phyloP scores from a whole-genome alignment of 2,888 invertebrate species.

The Sinhomidia bicolor region DNA sequence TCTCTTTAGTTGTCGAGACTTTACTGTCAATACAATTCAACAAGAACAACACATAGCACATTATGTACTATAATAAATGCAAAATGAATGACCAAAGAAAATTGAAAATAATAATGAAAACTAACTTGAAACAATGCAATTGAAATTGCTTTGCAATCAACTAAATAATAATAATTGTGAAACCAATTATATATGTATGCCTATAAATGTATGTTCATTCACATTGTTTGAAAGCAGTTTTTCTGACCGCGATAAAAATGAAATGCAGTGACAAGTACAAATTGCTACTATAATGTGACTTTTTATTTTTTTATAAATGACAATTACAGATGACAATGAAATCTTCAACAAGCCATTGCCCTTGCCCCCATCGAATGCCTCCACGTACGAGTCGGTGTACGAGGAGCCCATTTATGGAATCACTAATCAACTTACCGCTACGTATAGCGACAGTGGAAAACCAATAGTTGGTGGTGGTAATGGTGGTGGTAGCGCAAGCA shows the following conservation, averaged over 20 bases:
- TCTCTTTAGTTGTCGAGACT: conserved; percentile 38
- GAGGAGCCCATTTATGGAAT: conserved; percentile 79
- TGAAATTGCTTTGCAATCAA: conserved; percentile 9
- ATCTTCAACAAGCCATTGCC: conserved; percentile 74
- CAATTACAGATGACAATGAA: conserved; percentile 74
- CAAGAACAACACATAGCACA: neutral
- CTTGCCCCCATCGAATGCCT: conserved; percentile 71
- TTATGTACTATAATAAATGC: neutral
- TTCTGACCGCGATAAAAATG: neutral
- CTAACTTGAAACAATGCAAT: conserved; percentile 32
- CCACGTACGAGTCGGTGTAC: conserved; percentile 76
- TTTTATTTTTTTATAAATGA: conserved; percentile 11
- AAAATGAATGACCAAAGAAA: conserved; percentile 13
- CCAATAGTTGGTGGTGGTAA: neutral
- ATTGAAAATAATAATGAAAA: conserved; percentile 46
- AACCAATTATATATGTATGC: neutral
- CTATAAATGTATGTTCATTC: neutral
- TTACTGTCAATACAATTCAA: neutral
- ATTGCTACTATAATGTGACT: neutral
- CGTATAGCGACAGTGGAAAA: conserved; percentile 63
- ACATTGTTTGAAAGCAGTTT: neutral
- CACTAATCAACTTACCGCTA: conserved; percentile 73
- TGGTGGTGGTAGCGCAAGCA: no score
- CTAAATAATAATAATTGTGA: conserved; percentile 11
- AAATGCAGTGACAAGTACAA: conserved; percentile 31